Conservation (phyloP, 2,888 invertebrate species). For the Tryphoninae sp. region DNA sequence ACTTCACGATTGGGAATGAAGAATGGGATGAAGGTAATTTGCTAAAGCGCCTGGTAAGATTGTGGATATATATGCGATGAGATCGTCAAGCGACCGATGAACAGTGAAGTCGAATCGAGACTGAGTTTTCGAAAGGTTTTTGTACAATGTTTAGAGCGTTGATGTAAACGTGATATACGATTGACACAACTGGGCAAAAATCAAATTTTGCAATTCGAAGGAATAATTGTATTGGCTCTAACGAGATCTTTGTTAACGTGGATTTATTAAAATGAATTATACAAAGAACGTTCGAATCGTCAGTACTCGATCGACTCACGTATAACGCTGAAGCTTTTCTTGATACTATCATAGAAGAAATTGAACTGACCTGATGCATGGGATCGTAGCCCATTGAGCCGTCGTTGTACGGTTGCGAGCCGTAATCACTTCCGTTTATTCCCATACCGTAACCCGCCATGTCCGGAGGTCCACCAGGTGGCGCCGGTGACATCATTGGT, state of each 20-base stretch:
- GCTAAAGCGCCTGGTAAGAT: neutral
- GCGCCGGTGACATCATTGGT: constrained; percentile 97
- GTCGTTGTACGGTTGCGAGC: constrained; percentile 91
- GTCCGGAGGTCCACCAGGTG: constrained; percentile 89
- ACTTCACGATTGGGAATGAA: constrained; percentile 14
- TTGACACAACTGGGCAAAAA: neutral
- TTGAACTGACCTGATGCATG: constrained; percentile 90
- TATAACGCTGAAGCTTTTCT: neutral
- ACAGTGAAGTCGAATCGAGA: neutral
- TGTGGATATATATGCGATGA: neutral
- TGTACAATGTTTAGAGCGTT: too few relatives aligned
- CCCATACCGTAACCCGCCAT: constrained; percentile 97
- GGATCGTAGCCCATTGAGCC: constrained; percentile 96
- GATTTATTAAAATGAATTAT: neutral
- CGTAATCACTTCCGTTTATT: constrained; percentile 93
- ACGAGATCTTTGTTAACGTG: neutral
- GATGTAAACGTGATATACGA: too few relatives aligned
- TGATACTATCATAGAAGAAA: neutral
- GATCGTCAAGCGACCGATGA: neutral
- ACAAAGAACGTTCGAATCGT: neutral
- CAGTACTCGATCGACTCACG: neutral
- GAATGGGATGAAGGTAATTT: neutral
- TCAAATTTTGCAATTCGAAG: neutral
- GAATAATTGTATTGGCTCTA: neutral
- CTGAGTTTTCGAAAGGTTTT: neutral